These are phyloP conservation scores for Ancistrus triradiatus DNA, from an alignment of 2,113 vertebrate genomes.

Conservation along the genomic window DNA sequence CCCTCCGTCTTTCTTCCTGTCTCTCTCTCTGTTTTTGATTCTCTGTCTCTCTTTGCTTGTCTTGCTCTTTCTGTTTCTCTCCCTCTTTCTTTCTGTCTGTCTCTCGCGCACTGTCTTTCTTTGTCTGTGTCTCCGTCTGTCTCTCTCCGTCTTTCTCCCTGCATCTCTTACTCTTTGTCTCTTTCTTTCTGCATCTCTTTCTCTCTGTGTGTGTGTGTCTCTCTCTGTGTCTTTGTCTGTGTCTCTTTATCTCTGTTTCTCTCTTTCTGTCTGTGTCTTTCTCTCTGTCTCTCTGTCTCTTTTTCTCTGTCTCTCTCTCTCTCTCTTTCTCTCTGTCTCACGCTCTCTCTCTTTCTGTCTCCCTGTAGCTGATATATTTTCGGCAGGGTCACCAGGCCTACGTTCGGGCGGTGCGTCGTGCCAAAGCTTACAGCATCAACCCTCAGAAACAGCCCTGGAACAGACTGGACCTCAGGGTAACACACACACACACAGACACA, in stretches of 20 bases:
- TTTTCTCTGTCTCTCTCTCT: background rate
- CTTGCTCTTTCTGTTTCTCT: too few relatives aligned
- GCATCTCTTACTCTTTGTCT: constrained; percentile 1
- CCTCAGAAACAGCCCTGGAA: constrained; percentile 98
- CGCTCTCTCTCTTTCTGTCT: constrained; percentile 40
- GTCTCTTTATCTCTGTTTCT: background rate
- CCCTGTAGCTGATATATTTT: constrained; percentile 88
- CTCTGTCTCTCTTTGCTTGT: too few relatives aligned
- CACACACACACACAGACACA: constrained; percentile 13
- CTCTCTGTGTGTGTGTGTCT: too few relatives aligned
- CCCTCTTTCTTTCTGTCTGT: background rate
- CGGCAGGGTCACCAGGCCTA: constrained; percentile 97
- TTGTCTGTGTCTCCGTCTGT: constrained; percentile 33
- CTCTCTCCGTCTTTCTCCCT: background rate
- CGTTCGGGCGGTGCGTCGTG: constrained; percentile 88
- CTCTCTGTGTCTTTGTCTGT: background rate
- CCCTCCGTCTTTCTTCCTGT: background rate
- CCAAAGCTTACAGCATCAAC: constrained; percentile 91
- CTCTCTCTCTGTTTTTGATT: constrained; percentile 41
- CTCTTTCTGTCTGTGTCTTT: constrained; percentile 31
- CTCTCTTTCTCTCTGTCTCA: background rate
- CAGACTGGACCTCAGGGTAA: constrained; percentile 95
- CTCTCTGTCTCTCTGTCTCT: background rate
- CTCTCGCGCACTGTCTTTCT: constrained; percentile 30
- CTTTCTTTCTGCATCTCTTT: constrained; percentile 44